Conservation (phyloP, 2,113 vertebrate species). For the Antennarius striatus region DNA sequence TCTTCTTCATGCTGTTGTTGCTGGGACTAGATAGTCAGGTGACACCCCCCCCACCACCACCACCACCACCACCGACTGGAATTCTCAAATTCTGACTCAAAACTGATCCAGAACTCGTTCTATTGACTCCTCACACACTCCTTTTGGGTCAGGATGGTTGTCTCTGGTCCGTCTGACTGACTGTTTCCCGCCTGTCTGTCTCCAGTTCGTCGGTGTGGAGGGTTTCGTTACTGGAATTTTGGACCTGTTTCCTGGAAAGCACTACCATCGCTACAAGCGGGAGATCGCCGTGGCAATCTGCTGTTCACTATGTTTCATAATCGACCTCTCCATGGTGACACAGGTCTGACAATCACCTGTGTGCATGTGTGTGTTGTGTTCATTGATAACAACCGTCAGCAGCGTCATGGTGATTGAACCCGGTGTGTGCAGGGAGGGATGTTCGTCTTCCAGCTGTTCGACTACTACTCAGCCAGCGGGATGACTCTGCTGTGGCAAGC, state of each 20-base stretch:
- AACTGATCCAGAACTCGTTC: too few relatives aligned
- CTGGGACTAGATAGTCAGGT: constrained; percentile 86
- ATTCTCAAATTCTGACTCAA: too few relatives aligned
- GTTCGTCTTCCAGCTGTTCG: constrained; percentile 87
- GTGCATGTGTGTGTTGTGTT: not conserved
- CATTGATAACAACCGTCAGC: not conserved
- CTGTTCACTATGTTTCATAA: constrained; percentile 80
- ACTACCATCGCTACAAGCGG: constrained; percentile 74
- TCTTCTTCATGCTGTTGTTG: constrained; percentile 85
- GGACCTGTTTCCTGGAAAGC: constrained; percentile 79
- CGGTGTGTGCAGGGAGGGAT: constrained; percentile 79
- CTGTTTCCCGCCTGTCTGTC: not conserved
- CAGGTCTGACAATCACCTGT: constrained; percentile 65
- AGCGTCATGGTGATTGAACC: not conserved
- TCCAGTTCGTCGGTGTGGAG: constrained; percentile 85
- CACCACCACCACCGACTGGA: too few relatives aligned
- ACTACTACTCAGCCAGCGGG: constrained; percentile 86
- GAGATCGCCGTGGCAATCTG: constrained; percentile 81
- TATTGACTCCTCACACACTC: too few relatives aligned
- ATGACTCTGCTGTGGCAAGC: constrained; percentile 87
- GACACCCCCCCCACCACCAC: not conserved
- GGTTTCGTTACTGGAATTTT: constrained; percentile 84
- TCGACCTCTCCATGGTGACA: constrained; percentile 86
- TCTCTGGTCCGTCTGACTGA: too few relatives aligned
- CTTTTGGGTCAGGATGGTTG: too few relatives aligned